These are phyloP conservation scores for Nephila pilipes DNA, from an alignment of 1,140 invertebrate genomes.

Conservation along the genomic window DNA sequence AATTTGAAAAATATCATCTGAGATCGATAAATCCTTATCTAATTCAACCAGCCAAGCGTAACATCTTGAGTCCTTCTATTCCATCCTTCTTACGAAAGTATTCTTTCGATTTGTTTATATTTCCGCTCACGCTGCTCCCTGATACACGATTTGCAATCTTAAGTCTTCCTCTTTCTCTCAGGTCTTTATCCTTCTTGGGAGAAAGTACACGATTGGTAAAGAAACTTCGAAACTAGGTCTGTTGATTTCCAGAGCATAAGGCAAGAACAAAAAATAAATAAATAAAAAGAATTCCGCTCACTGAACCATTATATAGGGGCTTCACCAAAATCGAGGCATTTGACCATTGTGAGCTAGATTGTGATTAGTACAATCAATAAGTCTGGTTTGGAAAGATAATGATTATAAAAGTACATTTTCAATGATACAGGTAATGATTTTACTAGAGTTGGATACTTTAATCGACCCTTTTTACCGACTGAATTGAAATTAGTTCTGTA, in stretches of 20 bases:
- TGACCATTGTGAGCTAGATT: slow-evolving; percentile 1
- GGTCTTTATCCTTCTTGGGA: slow-evolving; percentile 20
- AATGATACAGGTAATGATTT: not conserved
- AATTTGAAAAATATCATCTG: slow-evolving; percentile 5
- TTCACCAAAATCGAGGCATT: not conserved
- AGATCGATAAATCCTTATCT: slow-evolving; percentile 29
- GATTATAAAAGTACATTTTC: not conserved
- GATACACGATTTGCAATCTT: slow-evolving; percentile 37
- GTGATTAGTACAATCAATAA: slow-evolving; percentile 7
- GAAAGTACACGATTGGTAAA: slow-evolving; percentile 31
- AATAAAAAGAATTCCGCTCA: not conserved
- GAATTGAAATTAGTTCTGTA: not conserved
- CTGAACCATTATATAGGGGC: slow-evolving; percentile 11
- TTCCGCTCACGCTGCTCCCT: slow-evolving; percentile 32
- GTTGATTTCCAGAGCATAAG: not conserved
- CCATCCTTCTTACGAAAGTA: not conserved
- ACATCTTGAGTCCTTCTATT: not conserved
- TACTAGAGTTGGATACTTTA: not conserved
- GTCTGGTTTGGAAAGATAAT: slow-evolving; percentile 10
- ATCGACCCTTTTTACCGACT: not conserved
- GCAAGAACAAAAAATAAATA: not conserved
- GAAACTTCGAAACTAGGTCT: slow-evolving; percentile 21
- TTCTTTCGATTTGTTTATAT: slow-evolving; percentile 36
- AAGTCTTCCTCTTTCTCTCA: slow-evolving; percentile 25
- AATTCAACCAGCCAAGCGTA: slow-evolving; percentile 5